Base-by-base conservation (phyloP, 2,113 vertebrate genomes). In the Mesembrinibis cayennensis region DNA sequence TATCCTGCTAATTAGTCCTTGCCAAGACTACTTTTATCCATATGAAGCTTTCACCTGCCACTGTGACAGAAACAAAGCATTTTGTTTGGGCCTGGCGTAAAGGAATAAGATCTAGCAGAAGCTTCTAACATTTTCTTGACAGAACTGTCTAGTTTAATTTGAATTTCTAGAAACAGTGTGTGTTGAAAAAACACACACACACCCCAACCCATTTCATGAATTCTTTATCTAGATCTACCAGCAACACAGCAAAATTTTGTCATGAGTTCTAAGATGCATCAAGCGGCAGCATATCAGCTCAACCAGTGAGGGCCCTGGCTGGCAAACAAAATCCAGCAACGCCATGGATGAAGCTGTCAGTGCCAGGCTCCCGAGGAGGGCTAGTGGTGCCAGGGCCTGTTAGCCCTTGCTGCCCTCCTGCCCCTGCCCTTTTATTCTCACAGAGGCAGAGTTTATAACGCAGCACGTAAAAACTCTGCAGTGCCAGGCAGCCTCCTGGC, bases 81-180 rank as follows among this genome's bases (percentile, higher is more conserved):
- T n/a, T n/a, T n/a, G n/a, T n/a, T n/a, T n/a, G n/a, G n/a, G 53
- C 52, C 50, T 67, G 87, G 72, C 29, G 50, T 70, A 76, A 87
- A 94, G 65, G 34, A 89, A 14, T 26, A 72, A 47, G 38, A 82
- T 66, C 38, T 34, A 83, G 47, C 71, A 65, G 73, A 65, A 76
- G 32, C 38, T 47, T 58, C 0, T n/a, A 82, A 85, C 29, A 72
- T 91, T 91, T 93, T 89, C 61, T 76, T 82, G 81, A 92, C 87
- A 87, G 78, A 91, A 56, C 44, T 66, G 66, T 53, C 70, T 95
- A 53, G 44, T 65, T 87, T 30, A 65, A 90, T 95, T 92, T 50
- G 27, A 85, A 77, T 92, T 97, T 95, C 87, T 85, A 85, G 89
- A 87, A 92, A 58, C 67, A 92, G 42, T 52, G 58, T 50, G 69